These are phyloP conservation scores for Cotesia typhae DNA, from an alignment of 1,140 invertebrate genomes.

Conservation along the genomic window DNA sequence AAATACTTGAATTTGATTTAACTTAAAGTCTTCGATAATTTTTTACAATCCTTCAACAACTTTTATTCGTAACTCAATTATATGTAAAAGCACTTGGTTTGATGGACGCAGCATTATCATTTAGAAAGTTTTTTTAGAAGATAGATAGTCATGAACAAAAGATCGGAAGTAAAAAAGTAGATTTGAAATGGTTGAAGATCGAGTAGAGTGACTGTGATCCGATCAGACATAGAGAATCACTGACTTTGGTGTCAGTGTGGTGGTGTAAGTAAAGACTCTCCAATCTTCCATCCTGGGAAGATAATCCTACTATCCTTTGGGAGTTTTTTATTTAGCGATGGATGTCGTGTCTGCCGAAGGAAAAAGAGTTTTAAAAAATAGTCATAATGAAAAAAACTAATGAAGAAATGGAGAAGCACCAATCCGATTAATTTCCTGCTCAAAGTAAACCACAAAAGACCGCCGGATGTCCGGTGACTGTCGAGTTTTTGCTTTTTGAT, in stretches of 20 bases:
- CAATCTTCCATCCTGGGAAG: background rate
- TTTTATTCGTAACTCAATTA: no score
- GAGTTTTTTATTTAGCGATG: conserved; percentile 21
- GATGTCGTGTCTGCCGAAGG: conserved; percentile 22
- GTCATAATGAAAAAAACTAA: conserved; percentile 13
- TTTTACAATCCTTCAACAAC: no score
- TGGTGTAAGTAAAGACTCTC: conserved; percentile 20
- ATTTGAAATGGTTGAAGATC: conserved; percentile 17
- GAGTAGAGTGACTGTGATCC: conserved; percentile 22
- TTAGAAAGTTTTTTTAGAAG: background rate
- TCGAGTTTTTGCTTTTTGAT: conserved; percentile 15
- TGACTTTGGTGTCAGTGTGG: conserved; percentile 22
- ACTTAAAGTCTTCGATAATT: no score
- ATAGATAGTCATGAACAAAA: background rate
- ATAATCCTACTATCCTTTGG: conserved; percentile 28
- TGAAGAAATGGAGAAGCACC: conserved; percentile 31
- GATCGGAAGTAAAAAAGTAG: no score
- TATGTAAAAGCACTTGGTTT: no score
- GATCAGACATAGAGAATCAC: conserved; percentile 25
- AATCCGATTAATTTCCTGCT: conserved; percentile 38
- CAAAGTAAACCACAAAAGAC: conserved; percentile 26
- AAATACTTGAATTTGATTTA: no score
- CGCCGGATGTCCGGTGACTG: conserved; percentile 16
- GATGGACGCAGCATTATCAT: no score
- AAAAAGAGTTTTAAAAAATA: conserved; percentile 12